A percentile compares a stretch with the other conserved stretches of the same genome.
phyloP scores from a whole-genome alignment of 2,888 invertebrate genomes.

The Epinotia demarniana region DNA sequence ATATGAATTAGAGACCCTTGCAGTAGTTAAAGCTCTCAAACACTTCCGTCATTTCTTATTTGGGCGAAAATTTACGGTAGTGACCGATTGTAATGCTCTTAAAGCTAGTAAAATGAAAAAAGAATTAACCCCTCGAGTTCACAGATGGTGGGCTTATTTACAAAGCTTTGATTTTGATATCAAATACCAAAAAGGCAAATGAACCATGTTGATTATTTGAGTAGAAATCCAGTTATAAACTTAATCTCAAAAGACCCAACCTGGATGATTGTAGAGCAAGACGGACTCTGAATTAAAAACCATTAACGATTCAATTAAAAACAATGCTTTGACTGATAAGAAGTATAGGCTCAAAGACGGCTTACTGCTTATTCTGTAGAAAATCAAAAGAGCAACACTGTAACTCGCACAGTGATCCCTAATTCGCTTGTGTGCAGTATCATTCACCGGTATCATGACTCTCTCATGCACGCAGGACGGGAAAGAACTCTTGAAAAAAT shows the following conservation, averaged over 20 bases:
- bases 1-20: neutral
- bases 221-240: neutral
- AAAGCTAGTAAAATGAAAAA: neutral
- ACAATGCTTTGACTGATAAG: neutral
- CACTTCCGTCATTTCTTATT: neutral
- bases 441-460: neutral
- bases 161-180: neutral
- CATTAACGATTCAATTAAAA: neutral
- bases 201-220: neutral
- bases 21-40: neutral
- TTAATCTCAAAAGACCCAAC: neutral
- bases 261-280: neutral
- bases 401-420: neutral
- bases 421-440: neutral
- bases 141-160: neutral
- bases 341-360: neutral
- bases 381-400: neutral
- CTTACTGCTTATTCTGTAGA: neutral
- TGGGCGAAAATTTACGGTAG: no score
- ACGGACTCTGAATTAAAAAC: neutral
- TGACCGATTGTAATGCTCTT: neutral
- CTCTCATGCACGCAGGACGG: neutral
- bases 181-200: neutral
- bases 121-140: neutral
- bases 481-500: neutral